Evolutionary conservation across 2,888 invertebrate species (phyloP), one percentile per base, ranked within the genome.

Genomic region (Polydrusus pterygomalis): DNA sequence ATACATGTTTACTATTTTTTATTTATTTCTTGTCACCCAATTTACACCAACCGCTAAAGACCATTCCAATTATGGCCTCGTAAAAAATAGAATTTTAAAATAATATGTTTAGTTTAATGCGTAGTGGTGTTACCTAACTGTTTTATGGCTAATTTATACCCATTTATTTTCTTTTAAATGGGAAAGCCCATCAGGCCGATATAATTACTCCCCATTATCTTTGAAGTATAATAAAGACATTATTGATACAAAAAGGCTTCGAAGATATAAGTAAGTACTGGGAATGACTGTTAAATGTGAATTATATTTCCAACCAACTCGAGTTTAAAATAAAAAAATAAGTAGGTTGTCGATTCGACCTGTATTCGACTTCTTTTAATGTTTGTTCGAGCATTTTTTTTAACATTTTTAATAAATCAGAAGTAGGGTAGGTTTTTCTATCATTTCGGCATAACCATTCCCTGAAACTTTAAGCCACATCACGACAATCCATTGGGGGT

Each of bases 101-200:
- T 6, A 54, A 54, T 54, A 54, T 30, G n/a, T 11, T 54, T n/a
- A 11, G n/a, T 54, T n/a, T 54, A 54, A 54, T 30, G 30, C 54
- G n/a, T 54, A 0, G n/a, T 7, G 13, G 54, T 30, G 54, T 54
- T 54, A 25, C n/a, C 54, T 17, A 13, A 54, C 54, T 30, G 17
- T 30, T 54, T 54, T 54, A 54, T 54, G 54, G 54, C 54, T 54
- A 54, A 54, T 54, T 54, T 54, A 54, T 54, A 25, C 30, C 25
- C 54, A 54, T 54, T 54, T 30, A 25, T 30, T 54, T 30, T 30
- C 11, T 54, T 30, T 54, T 54, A 54, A 54, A 54, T 25, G 54
- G 30, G 30, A 54, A 54, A 30, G 54, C 54, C 54, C n/a, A 54
- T 30, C 30, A 54, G 25, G 30, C 54, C 30, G 11, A 11, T n/a